phyloP scores from a whole-genome alignment of 1,140 invertebrate genomes.

The Bicyclus anynana region DNA sequence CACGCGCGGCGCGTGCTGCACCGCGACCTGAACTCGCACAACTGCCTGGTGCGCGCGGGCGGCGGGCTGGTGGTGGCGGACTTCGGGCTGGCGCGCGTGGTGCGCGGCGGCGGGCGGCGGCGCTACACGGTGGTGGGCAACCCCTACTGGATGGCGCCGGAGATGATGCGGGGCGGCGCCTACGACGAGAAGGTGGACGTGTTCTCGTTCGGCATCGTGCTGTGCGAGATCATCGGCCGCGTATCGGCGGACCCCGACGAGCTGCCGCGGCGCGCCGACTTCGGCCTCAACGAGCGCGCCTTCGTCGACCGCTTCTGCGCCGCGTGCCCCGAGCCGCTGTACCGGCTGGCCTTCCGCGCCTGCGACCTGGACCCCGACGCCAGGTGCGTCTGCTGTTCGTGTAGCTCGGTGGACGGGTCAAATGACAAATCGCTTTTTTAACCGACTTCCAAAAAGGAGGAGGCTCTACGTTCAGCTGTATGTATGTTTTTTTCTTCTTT shows the following conservation, averaged over 20 bases:
- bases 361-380: slow-evolving; percentile 93
- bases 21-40: slow-evolving; percentile 97
- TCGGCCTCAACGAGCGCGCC: slow-evolving; percentile 91
- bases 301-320: slow-evolving; percentile 93
- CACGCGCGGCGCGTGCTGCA: slow-evolving; percentile 97
- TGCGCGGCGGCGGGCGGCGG: slow-evolving; percentile 77
- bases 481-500: too few species aligned
- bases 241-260: slow-evolving; percentile 96
- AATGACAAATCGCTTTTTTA: too few species aligned
- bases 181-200: slow-evolving; percentile 99
- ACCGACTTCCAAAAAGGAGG: too few species aligned
- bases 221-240: slow-evolving; percentile 97
- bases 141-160: slow-evolving; percentile 99
- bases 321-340: slow-evolving; percentile 92
- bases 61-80: slow-evolving; percentile 91
- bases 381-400: slow-evolving; percentile 68
- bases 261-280: slow-evolving; percentile 92
- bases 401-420: too few species aligned
- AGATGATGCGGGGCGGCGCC: slow-evolving; percentile 97
- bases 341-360: slow-evolving; percentile 91
- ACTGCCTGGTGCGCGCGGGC: slow-evolving; percentile 85
- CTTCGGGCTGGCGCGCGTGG: slow-evolving; percentile 94
- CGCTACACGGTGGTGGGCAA: slow-evolving; percentile 87
- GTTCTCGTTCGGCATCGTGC: slow-evolving; percentile 97
- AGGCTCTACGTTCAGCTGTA: too few species aligned